Conservation (phyloP, 2,113 vertebrate genomes). For the Scalopus aquaticus region DNA sequence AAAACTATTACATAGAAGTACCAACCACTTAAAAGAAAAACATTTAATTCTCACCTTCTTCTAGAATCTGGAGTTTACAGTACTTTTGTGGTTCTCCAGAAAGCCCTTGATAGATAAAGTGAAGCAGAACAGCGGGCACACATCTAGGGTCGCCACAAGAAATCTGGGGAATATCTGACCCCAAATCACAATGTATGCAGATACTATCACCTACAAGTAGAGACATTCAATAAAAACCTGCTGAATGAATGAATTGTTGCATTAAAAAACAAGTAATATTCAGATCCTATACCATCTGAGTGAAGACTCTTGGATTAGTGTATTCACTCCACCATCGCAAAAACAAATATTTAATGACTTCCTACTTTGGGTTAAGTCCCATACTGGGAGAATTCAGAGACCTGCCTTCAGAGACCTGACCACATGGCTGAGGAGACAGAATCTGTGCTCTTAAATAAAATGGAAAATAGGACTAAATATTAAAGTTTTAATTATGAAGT, state of each 20-base stretch:
- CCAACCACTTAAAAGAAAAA: neutral
- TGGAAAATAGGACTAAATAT: neutral
- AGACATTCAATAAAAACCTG: neutral
- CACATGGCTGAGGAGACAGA: neutral
- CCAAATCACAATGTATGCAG: neutral
- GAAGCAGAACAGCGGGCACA: neutral
- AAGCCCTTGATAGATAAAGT: neutral
- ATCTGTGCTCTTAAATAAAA: neutral
- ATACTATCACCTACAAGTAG: neutral
- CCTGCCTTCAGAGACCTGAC: neutral
- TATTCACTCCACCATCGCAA: neutral
- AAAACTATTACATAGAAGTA: neutral
- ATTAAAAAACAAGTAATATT: neutral
- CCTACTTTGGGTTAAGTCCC: neutral
- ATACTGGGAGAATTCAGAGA: neutral
- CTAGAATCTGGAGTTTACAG: neutral
- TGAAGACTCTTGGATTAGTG: neutral
- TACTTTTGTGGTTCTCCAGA: neutral
- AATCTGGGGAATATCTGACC: neutral
- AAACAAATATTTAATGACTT: neutral
- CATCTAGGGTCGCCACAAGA: neutral
- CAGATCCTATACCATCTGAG: neutral
- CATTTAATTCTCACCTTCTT: neutral
- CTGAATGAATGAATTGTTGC: neutral
- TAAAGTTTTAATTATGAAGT: conserved; percentile 20